phyloP scores from a whole-genome alignment of 2,888 invertebrate genomes.

The Fissipunctia ypsillon region DNA sequence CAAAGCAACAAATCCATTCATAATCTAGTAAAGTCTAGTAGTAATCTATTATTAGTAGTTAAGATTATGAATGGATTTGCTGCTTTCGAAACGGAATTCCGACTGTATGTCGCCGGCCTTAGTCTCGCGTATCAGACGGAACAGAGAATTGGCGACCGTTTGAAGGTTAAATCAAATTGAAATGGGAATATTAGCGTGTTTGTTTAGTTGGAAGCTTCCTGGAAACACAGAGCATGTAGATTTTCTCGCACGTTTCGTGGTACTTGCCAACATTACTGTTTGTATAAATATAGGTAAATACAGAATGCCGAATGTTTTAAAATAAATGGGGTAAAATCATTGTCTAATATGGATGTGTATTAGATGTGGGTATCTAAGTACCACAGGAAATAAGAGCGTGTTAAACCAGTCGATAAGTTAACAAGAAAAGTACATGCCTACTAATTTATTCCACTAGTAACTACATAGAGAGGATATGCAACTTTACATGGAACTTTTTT shows the following conservation, averaged over 20 bases:
- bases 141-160: slow-evolving; percentile 78
- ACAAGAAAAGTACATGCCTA: not conserved
- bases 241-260: slow-evolving; percentile 75
- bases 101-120: no score
- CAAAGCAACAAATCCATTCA: no score
- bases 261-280: slow-evolving; percentile 78
- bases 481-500: slow-evolving; percentile 64
- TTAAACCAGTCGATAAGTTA: not conserved
- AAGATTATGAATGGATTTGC: no score
- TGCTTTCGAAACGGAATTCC: no score
- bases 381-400: not conserved
- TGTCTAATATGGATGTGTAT: slow-evolving; percentile 9
- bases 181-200: slow-evolving; percentile 71
- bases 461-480: not conserved
- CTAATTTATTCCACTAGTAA: slow-evolving; percentile 6
- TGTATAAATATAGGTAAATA: slow-evolving; percentile 65
- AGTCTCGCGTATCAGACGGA: slow-evolving; percentile 78
- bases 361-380: slow-evolving; percentile 7
- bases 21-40: no score
- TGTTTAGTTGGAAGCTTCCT: slow-evolving; percentile 78
- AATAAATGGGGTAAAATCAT: slow-evolving; percentile 40
- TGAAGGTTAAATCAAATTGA: slow-evolving; percentile 85
- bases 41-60: no score
- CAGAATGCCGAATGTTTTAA: slow-evolving; percentile 61
- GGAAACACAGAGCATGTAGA: slow-evolving; percentile 76